These are phyloP conservation scores for Zosterops lateralis DNA, from an alignment of 2,113 vertebrate species.

Conservation along the genomic window DNA sequence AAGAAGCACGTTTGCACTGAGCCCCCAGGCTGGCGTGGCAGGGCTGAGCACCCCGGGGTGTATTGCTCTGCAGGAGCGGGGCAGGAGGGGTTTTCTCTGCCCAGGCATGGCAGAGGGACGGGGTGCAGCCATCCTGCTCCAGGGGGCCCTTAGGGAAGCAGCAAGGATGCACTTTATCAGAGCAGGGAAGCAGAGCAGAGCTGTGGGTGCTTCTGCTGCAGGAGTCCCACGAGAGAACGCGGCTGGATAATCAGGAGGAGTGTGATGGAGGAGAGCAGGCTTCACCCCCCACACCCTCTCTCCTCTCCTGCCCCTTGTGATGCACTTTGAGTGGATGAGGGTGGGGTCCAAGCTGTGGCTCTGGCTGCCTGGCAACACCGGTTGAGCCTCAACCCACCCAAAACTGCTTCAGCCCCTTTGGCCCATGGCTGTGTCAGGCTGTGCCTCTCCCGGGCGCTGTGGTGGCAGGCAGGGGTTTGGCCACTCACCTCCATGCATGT, in stretches of 20 bases:
- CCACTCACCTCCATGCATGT: not conserved
- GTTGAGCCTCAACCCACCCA: not conserved
- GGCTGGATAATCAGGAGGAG: conserved; percentile 14
- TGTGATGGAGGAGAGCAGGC: conserved; percentile 20
- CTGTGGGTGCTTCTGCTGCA: not conserved
- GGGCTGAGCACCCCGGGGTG: not conserved
- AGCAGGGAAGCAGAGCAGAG: rapidly evolving
- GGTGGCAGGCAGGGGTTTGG: not conserved
- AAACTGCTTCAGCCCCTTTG: not conserved
- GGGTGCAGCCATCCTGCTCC: not conserved
- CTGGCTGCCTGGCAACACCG: not conserved
- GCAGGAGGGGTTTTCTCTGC: not conserved
- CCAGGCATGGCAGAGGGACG: not conserved
- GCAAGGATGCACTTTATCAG: conserved; percentile 19
- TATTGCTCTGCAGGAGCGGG: not conserved
- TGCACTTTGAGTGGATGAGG: conserved; percentile 21
- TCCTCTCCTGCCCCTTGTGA: not conserved
- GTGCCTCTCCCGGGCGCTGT: not conserved
- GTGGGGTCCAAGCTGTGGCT: not conserved
- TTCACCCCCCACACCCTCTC: not conserved
- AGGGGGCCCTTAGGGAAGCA: not conserved
- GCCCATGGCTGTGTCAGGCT: rapidly evolving
- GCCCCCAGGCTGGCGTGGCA: not conserved
- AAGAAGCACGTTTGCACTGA: not conserved
- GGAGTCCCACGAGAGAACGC: not conserved